phyloP scores from a whole-genome alignment of 2,113 vertebrate species.

The Elaphurus davidianus region DNA sequence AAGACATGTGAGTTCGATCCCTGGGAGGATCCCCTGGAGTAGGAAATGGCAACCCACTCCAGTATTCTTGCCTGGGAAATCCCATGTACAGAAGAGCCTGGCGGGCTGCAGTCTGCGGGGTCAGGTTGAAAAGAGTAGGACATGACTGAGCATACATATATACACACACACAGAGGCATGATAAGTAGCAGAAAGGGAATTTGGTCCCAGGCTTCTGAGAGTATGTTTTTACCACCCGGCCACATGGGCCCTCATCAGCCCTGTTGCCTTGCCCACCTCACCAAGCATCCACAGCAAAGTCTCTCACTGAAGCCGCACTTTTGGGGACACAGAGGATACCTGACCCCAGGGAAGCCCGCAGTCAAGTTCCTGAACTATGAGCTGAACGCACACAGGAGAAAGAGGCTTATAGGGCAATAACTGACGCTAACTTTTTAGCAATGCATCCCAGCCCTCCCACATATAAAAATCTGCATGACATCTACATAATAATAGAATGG shows the following conservation, averaged over 20 bases:
- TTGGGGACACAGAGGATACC: background rate
- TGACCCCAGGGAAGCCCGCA: background rate
- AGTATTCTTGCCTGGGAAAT: background rate
- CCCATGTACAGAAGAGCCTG: background rate
- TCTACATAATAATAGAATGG: background rate
- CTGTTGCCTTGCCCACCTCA: background rate
- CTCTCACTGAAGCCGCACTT: background rate
- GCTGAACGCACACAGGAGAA: background rate
- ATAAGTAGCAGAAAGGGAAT: background rate
- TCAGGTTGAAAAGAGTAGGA: background rate
- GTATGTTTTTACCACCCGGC: background rate
- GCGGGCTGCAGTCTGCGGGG: fast-evolving
- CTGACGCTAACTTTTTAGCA: background rate
- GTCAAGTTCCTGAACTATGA: background rate
- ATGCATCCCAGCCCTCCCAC: background rate
- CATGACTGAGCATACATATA: background rate
- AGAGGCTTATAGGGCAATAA: background rate
- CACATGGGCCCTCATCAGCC: background rate
- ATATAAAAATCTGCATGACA: background rate
- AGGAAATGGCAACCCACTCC: background rate
- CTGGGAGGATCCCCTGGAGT: background rate
- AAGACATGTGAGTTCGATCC: background rate
- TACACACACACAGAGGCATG: background rate
- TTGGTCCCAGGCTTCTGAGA: background rate
- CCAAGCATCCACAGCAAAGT: background rate